phyloP scores from a whole-genome alignment of 1,140 invertebrate species.

The Pogonomyrmex californicus region DNA sequence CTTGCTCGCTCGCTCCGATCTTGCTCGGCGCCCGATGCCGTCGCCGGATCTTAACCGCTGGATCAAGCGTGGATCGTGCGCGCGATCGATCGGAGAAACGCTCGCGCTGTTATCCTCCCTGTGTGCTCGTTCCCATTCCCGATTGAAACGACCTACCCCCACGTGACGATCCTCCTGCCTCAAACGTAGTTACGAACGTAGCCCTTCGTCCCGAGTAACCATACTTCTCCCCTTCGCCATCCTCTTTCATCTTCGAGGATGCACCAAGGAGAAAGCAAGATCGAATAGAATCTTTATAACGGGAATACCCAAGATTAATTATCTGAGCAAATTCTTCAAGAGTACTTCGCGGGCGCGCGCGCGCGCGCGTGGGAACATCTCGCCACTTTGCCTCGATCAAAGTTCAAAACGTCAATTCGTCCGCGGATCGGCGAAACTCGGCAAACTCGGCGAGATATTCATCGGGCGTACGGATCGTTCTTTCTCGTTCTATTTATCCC shows the following conservation, averaged over 20 bases:
- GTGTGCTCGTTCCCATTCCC: slow-evolving; percentile 16
- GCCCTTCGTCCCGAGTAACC: background rate
- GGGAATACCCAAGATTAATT: background rate
- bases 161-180: background rate
- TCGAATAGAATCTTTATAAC: background rate
- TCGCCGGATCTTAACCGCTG: slow-evolving; percentile 47
- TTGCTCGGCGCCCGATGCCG: background rate
- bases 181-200: background rate
- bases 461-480: slow-evolving; percentile 3
- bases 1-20: slow-evolving; percentile 26
- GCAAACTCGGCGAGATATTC: slow-evolving; percentile 11
- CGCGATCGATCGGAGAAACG: slow-evolving; percentile 46
- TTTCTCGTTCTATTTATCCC: background rate
- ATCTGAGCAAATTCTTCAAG: slow-evolving; percentile 30
- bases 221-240: background rate
- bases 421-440: background rate
- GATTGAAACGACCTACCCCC: slow-evolving; percentile 27
- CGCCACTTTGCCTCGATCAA: background rate
- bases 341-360: background rate
- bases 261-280: background rate
- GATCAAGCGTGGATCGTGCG: slow-evolving; percentile 32
- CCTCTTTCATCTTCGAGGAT: background rate
- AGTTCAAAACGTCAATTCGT: background rate
- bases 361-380: background rate
- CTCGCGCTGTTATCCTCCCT: slow-evolving; percentile 16